Base-by-base conservation (phyloP, 2,113 vertebrate genomes). In the Mesembrinibis cayennensis region DNA sequence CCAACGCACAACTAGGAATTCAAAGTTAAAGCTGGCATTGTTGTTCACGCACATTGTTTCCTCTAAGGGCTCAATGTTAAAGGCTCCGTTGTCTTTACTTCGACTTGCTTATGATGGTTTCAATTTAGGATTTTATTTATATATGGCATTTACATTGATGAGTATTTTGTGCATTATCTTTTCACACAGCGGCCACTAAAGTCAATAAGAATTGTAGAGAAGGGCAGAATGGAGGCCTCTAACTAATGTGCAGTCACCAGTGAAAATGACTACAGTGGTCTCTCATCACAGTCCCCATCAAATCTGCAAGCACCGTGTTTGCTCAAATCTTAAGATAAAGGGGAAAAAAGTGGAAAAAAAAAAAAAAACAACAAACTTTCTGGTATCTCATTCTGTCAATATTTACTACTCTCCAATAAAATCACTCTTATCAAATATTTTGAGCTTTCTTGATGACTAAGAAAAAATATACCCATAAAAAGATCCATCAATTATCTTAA, bases 401-500 rank as follows among this genome's bases (percentile, higher is more conserved):
- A 96, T 94, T 92, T 92, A 86, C 87, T 94, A 45, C 58, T 86
- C 12, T 88, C 36, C 82, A 90, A 25, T 93, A 95, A 96, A 93
- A 94, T 89, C 65, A 74, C n/a, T 88, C 50, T 73, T 90, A 73
- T 55, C 61, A 94, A 96, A 89, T 94, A 94, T 90, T 97, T 94
- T 86, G 88, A 93, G 82, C 55, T 85, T 91, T 96, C 82, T 89
- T 93, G 76, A 95, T 88, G 78, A 84, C 84, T 92, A 91, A 65
- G 87, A 96, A 93, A 95, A 95, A 85, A 90, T 42, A 87, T 36
- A 69, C 36, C 25, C n/a, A 84, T 65, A 83, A 87, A 95, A 56
- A 82, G 71, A 71, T 93, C 59, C 87, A 93, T 96, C 87, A 92
- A 88, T 93, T 92, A 85, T 62, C 83, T 95, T 91, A 96, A 93